These are phyloP conservation scores for Conger conger DNA, from an alignment of 2,113 vertebrate genomes.

Conservation along the genomic window DNA sequence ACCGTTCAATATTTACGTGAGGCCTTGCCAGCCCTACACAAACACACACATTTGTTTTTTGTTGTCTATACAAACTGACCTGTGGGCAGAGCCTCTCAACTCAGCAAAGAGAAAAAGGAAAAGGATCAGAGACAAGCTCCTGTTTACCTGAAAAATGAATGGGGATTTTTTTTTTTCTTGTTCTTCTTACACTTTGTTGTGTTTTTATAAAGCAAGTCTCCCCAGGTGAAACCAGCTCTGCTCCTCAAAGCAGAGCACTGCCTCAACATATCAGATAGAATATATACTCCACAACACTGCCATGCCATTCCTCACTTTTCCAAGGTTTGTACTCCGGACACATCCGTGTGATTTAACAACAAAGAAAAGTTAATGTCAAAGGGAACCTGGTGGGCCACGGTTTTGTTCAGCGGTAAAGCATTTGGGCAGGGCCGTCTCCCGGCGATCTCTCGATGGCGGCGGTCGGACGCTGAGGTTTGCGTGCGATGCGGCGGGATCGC, in stretches of 20 bases:
- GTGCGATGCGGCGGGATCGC: neutral
- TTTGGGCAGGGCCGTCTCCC: no score
- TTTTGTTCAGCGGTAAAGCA: no score
- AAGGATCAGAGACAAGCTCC: constrained; percentile 7
- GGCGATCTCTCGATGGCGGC: no score
- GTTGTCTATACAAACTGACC: neutral
- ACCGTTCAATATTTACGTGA: neutral
- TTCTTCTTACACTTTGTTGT: neutral
- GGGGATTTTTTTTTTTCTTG: neutral
- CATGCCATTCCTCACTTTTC: neutral
- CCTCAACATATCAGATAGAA: neutral
- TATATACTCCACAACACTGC: neutral
- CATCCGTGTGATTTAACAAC: neutral
- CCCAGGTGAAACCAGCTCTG: neutral
- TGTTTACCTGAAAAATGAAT: constrained; percentile 21
- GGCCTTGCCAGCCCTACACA: neutral
- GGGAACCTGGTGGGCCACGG: neutral
- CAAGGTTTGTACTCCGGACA: constrained; percentile 1
- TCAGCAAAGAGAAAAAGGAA: neutral
- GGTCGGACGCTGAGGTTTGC: neutral
- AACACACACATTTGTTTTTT: neutral
- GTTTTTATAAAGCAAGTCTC: neutral
- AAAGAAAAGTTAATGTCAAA: constrained; percentile 1
- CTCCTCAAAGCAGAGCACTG: neutral
- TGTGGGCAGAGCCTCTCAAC: neutral